Conservation (phyloP, 2,113 vertebrate species). For the Thymallus thymallus region DNA sequence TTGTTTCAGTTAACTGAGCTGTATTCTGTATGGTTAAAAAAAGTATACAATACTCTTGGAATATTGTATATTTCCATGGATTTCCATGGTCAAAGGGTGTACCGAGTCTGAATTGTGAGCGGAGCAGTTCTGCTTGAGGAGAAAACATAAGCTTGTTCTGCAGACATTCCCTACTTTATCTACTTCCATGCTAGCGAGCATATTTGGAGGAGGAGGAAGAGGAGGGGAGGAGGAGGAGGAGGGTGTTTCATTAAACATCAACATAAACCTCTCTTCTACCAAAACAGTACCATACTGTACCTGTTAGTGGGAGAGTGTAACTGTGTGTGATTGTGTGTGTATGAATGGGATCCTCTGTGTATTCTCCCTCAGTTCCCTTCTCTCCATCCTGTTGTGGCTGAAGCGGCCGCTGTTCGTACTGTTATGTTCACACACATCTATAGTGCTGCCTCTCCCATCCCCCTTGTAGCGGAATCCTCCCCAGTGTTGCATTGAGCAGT, state of each 20-base stretch:
- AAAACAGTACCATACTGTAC: constrained; percentile 7
- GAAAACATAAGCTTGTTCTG: constrained; percentile 68
- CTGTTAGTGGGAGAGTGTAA: constrained; percentile 14
- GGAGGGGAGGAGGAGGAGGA: not conserved
- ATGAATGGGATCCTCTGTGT: constrained; percentile 1
- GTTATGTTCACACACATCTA: constrained; percentile 52
- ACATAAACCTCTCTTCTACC: constrained; percentile 46
- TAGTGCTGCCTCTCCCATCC: constrained; percentile 46
- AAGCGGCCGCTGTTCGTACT: constrained; percentile 16
- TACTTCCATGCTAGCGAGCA: constrained; percentile 40
- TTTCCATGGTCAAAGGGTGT: constrained; percentile 33
- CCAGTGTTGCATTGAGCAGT: constrained; percentile 60
- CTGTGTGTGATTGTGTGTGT: not conserved
- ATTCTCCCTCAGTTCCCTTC: constrained; percentile 31
- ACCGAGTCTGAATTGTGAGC: constrained; percentile 40
- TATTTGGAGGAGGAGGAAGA: constrained; percentile 35
- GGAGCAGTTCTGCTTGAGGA: constrained; percentile 52
- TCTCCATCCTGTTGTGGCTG: constrained; percentile 52
- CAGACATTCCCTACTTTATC: constrained; percentile 70
- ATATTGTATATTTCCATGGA: constrained; percentile 7
- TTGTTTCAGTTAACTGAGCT: not conserved
- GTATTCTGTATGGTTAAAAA: constrained; percentile 24
- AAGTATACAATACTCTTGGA: constrained; percentile 9
- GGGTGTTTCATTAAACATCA: constrained; percentile 65
- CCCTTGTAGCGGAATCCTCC: constrained; percentile 24